These are phyloP conservation scores for Apotomis betuletana DNA, from an alignment of 2,888 invertebrate species.

Conservation along the genomic window DNA sequence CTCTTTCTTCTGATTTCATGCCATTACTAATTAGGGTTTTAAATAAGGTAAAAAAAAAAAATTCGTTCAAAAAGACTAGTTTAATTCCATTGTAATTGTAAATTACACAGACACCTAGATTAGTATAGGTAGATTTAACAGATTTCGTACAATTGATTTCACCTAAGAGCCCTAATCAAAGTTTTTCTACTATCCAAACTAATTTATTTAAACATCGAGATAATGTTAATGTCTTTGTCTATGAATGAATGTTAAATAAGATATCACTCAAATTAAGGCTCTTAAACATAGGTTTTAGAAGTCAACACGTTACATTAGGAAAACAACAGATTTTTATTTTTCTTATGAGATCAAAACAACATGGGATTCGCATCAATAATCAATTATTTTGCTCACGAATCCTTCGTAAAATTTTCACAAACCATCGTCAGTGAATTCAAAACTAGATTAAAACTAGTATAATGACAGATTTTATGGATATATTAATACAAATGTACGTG, in stretches of 20 bases:
- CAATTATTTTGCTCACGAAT: no score
- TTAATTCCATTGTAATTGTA: conserved; percentile 17
- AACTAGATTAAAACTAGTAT: conserved; percentile 7
- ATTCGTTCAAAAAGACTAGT: conserved; percentile 17
- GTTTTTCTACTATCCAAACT: not conserved
- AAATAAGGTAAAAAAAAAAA: not conserved
- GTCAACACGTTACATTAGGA: not conserved
- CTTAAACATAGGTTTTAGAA: not conserved
- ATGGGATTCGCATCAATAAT: not conserved
- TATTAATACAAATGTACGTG: conserved; percentile 26
- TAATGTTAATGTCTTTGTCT: no score
- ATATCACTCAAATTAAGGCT: not conserved
- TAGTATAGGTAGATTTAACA: not conserved
- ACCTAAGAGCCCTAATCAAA: not conserved
- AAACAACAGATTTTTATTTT: not conserved
- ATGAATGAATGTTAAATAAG: not conserved
- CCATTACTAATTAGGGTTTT: no score
- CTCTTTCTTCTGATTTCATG: no score
- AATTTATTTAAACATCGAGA: no score
- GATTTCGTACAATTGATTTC: not conserved
- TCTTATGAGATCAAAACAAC: conserved; percentile 29
- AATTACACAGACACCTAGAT: conserved; percentile 21
- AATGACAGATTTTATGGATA: conserved; percentile 47
- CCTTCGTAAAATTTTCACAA: not conserved
- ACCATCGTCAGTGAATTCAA: not conserved